Conservation (phyloP, 2,113 vertebrate genomes). For the Acanthochromis polyacanthus region DNA sequence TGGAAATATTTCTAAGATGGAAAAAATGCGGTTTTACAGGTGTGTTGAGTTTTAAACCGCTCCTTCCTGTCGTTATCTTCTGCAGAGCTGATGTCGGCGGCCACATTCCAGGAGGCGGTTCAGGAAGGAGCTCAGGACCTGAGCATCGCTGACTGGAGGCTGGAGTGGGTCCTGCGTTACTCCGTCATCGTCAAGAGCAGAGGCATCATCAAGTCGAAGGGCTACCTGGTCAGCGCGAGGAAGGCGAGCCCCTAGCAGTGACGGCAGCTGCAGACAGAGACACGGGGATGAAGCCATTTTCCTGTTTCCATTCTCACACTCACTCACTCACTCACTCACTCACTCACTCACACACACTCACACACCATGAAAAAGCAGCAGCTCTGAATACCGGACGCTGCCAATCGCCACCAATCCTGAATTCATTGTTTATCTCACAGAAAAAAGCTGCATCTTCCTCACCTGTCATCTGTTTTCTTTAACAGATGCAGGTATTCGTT, state of each 20-base stretch:
- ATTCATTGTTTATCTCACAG: conserved; percentile 38
- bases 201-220: conserved; percentile 98
- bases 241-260: conserved; percentile 82
- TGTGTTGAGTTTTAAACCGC: background rate
- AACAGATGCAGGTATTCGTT: conserved; percentile 31
- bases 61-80: background rate
- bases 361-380: conserved; percentile 25
- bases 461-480: conserved; percentile 22
- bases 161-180: conserved; percentile 96
- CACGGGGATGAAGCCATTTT: conserved; percentile 66
- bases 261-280: background rate
- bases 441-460: conserved; percentile 19
- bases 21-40: too few species aligned
- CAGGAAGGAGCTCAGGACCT: conserved; percentile 87
- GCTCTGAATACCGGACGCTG: conserved; percentile 30
- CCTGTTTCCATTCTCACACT: conserved; percentile 36
- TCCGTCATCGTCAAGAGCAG: conserved; percentile 97
- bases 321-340: too few species aligned
- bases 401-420: conserved; percentile 16
- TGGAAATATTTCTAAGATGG: too few species aligned
- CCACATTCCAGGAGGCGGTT: conserved; percentile 92
- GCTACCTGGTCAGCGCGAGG: conserved; percentile 94
- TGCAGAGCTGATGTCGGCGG: conserved; percentile 93
- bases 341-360: too few species aligned
- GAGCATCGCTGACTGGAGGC: conserved; percentile 88